A percentile compares a stretch with the other conserved stretches of the same genome.
phyloP scores from a whole-genome alignment of 2,113 vertebrate genomes.

The Pavo muticus region DNA sequence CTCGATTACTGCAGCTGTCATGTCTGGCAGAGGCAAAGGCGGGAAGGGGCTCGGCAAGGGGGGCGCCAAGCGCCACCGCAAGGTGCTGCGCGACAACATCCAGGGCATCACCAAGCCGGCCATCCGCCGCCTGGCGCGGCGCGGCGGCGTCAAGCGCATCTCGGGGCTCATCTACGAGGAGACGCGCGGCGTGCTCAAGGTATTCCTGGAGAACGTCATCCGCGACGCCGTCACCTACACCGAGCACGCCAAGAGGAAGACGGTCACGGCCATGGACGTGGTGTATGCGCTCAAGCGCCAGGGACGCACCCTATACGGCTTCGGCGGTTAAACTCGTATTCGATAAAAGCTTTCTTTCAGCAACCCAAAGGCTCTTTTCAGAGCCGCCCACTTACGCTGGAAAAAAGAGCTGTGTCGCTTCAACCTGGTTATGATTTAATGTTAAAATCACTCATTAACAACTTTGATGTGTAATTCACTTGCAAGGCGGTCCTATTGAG shows the following conservation, averaged over 20 bases:
- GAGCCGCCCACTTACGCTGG: neutral
- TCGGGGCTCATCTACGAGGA: constrained; percentile 83
- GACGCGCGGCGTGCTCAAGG: constrained; percentile 78
- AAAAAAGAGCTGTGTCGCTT: neutral
- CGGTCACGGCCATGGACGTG: constrained; percentile 82
- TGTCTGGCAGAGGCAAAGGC: constrained; percentile 7
- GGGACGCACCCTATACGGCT: constrained; percentile 76
- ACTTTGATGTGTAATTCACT: too few species aligned
- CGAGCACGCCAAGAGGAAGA: constrained; percentile 84
- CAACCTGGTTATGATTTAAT: too few species aligned
- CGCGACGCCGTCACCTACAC: constrained; percentile 83
- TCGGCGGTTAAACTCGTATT: constrained; percentile 30
- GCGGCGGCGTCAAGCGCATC: constrained; percentile 78
- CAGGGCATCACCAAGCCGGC: constrained; percentile 81
- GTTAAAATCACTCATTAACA: too few species aligned
- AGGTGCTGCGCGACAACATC: constrained; percentile 79
- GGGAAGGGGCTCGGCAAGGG: constrained; percentile 68
- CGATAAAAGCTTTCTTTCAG: too few species aligned
- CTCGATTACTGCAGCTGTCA: fast-evolving
- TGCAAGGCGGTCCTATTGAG: too few species aligned
- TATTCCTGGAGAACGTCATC: constrained; percentile 79
- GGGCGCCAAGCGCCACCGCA: constrained; percentile 78
- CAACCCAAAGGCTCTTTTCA: constrained; percentile 44
- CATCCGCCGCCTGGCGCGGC: constrained; percentile 66
- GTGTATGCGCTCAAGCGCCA: constrained; percentile 82